Evolutionary conservation across 2,888 invertebrate species (phyloP).

Genomic region (Patella depressa): DNA sequence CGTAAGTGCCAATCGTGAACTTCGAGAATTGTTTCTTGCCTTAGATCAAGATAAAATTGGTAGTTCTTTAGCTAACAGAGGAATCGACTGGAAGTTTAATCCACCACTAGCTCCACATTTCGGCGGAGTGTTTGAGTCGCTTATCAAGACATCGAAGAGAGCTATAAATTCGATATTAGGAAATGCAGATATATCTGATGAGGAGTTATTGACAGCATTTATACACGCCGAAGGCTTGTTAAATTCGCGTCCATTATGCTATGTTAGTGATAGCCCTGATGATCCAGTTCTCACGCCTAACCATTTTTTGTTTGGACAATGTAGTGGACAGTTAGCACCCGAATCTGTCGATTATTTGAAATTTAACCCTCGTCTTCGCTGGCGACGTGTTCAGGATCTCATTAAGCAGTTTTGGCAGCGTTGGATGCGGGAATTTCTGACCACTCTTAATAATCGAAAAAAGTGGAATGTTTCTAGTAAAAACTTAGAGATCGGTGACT

Average conservation of each 20-base stretch:
- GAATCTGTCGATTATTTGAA: no score
- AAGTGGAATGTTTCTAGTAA: no score
- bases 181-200: slow-evolving; percentile 1
- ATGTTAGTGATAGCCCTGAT: no score
- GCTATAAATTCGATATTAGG: slow-evolving; percentile 37
- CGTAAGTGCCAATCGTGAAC: slow-evolving; percentile 18
- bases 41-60: slow-evolving; percentile 28
- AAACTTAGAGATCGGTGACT: no score
- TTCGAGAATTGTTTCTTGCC: slow-evolving; percentile 16
- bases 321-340: neutral
- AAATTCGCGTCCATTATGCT: no score
- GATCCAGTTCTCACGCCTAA: neutral
- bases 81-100: slow-evolving; percentile 36
- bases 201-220: no score
- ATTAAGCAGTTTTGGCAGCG: no score
- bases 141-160: slow-evolving; percentile 38
- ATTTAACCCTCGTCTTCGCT: no score
- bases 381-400: no score
- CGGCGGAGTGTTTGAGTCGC: slow-evolving; percentile 37
- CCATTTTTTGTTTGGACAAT: slow-evolving; percentile 38
- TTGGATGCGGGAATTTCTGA: no score
- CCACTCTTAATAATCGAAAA: no score
- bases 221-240: no score
- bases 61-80: slow-evolving; percentile 17
- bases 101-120: slow-evolving; percentile 42